Evolutionary conservation across 2,888 invertebrate species (phyloP), one percentile per base, ranked within the genome.

Genomic region (Drosophila mercatorum): DNA sequence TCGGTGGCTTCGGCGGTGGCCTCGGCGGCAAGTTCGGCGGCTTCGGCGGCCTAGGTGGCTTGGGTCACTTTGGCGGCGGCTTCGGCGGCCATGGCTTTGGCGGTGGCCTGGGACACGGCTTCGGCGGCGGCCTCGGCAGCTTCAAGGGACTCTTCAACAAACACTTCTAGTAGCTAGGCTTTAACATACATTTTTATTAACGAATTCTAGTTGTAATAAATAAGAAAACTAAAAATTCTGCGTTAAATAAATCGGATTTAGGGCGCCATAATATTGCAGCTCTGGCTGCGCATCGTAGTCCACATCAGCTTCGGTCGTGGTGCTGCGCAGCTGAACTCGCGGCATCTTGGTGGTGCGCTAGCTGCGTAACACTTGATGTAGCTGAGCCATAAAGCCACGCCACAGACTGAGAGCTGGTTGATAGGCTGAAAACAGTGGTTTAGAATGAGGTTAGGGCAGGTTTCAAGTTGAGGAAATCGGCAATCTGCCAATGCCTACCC

Each of bases 71-170:
- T 44, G 80, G 80, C 0, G 47, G 72, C 28, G 84, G 84, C 4
- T 58, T 80, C 3, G 80, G 79, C 11, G 74, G 72, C 7, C 55
- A 78, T 17, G 87, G 83, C 11, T 72, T 88, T 31, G 87, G 89
- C 28, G 87, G 82, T n/a, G 75, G 81, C 5, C 66, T 83, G 5
- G 83, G 83, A 3, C 84, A 84, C 26, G 82, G 83, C n/a, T 70
- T 83, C 31, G 88, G 89, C 36, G 88, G 87, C 22, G 81, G 86
- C 6, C 53, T 90, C 1, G 91, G 91, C 34, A 68, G 90, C 43
- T 89, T 88, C 60, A 91, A 91, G 14, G 86, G 88, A 1, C 78
- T 91, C 8, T 91, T 91, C 67, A 75, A 75, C 67, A 89, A 89
- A 57, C 72, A 75, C 6, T 89, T 89, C 44, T 81, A 65, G 56